These are phyloP conservation scores for Rhagoletis zephyria DNA, from an alignment of 1,140 invertebrate genomes.

Conservation along the genomic window DNA sequence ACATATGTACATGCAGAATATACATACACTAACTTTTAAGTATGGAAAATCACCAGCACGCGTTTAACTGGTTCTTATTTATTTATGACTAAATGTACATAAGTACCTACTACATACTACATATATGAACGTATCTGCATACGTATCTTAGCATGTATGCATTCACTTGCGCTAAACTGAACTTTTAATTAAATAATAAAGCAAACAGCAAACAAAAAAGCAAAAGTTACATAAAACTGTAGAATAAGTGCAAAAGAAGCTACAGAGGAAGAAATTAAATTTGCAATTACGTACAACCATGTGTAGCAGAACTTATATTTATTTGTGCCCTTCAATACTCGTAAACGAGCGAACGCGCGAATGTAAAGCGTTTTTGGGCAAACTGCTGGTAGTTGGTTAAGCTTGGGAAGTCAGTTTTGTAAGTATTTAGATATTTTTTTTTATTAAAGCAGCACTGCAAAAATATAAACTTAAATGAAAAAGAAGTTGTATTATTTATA, in stretches of 20 bases:
- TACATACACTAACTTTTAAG: neutral
- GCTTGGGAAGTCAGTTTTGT: neutral
- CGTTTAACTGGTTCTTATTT: conserved; percentile 35
- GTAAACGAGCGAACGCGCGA: too few relatives aligned
- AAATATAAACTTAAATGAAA: too few relatives aligned
- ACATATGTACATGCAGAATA: neutral
- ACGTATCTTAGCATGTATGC: neutral
- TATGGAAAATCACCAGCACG: neutral
- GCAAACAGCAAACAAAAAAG: neutral
- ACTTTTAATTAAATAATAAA: conserved; percentile 46
- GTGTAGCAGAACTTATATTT: neutral
- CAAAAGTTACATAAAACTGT: neutral
- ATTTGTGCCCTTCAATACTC: neutral
- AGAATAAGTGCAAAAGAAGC: neutral
- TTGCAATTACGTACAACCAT: conserved; percentile 3
- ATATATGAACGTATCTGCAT: neutral
- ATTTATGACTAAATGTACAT: neutral
- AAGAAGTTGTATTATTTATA: too few relatives aligned
- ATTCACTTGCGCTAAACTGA: neutral
- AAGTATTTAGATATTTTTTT: too few relatives aligned
- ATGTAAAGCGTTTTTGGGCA: neutral
- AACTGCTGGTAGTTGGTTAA: neutral
- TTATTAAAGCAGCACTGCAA: too few relatives aligned
- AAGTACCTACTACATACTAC: neutral
- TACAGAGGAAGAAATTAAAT: conserved; percentile 3